phyloP scores from a whole-genome alignment of 2,888 invertebrate genomes.

The Pseudococcus jackbeardsleyi region DNA sequence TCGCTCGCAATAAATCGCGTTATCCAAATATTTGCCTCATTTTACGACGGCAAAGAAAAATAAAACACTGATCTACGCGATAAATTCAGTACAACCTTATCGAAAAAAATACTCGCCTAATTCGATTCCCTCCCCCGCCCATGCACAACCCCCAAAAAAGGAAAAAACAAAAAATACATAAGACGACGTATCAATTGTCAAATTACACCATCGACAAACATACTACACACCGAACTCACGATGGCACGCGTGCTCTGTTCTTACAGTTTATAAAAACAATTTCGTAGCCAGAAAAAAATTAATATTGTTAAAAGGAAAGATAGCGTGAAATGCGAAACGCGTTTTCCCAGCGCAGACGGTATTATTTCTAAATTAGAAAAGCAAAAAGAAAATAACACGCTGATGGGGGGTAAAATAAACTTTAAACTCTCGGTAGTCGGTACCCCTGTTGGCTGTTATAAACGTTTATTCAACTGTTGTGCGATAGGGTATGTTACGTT shows the following conservation, averaged over 20 bases:
- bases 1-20: neutral
- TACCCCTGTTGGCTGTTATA: neutral
- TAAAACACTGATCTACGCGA: neutral
- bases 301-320: constrained; percentile 12
- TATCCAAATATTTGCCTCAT: neutral
- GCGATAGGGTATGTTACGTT: neutral
- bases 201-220: neutral
- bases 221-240: neutral
- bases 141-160: too few species aligned
- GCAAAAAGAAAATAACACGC: constrained; percentile 2
- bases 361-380: constrained; percentile 21
- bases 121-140: neutral
- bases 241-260: neutral
- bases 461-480: neutral
- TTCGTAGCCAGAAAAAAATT: neutral
- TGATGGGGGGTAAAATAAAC: constrained; percentile 5
- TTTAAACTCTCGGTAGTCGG: neutral
- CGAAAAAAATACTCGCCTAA: neutral
- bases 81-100: neutral
- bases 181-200: neutral
- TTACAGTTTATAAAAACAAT: neutral
- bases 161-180: neutral
- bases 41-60: neutral
- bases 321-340: neutral
- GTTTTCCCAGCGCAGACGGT: neutral